Conservation (phyloP, 2,797 vertebrate species). For the Taeniopygia guttata region DNA sequence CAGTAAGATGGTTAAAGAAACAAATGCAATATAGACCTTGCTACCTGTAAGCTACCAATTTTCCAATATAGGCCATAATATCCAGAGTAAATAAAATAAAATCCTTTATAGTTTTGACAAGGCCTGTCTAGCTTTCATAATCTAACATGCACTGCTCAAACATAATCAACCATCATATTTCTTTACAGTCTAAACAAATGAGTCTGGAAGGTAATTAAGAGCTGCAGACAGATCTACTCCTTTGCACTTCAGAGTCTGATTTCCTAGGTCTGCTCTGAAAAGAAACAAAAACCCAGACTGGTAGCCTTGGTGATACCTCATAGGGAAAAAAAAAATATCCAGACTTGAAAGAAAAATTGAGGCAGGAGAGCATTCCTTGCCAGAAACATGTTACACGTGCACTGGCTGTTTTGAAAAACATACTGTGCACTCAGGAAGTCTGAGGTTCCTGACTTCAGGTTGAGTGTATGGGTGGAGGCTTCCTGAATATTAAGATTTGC, state of each 20-base stretch:
- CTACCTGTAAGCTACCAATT: background rate
- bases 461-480: slow-evolving; percentile 71
- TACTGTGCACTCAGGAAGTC: slow-evolving; percentile 67
- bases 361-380: slow-evolving; percentile 19
- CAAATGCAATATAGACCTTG: background rate
- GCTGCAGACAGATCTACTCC: background rate
- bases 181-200: background rate
- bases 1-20: background rate
- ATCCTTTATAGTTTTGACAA: background rate
- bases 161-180: background rate
- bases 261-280: background rate
- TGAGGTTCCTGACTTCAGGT: slow-evolving; percentile 65
- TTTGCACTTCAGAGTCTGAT: background rate
- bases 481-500: slow-evolving; percentile 73
- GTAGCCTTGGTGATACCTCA: slow-evolving; percentile 11
- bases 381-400: slow-evolving; percentile 5
- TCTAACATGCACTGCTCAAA: background rate
- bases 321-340: background rate
- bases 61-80: background rate
- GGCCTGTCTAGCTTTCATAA: background rate
- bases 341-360: slow-evolving; percentile 25
- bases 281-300: slow-evolving; percentile 12
- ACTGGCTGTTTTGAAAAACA: background rate
- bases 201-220: background rate
- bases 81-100: background rate